These are phyloP conservation scores for Eidolon helvum DNA, from an alignment of 2,113 vertebrate species.

Conservation along the genomic window DNA sequence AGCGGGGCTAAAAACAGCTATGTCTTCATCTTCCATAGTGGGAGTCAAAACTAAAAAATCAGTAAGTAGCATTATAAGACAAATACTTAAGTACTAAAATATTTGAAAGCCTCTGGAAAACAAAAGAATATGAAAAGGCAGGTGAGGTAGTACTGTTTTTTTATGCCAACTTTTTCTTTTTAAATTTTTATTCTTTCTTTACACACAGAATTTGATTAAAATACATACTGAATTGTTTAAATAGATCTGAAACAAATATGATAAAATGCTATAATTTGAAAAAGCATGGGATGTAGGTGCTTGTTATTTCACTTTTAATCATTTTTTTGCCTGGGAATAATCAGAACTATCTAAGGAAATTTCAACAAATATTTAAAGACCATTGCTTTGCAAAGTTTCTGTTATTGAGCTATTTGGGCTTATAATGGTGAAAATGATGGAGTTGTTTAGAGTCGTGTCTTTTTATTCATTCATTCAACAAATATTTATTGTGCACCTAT, in stretches of 20 bases:
- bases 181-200: not conserved
- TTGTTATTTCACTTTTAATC: not conserved
- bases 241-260: not conserved
- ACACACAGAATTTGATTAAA: not conserved
- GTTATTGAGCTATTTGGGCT: not conserved
- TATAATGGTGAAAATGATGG: not conserved
- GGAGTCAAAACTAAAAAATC: not conserved
- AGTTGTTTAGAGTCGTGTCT: not conserved
- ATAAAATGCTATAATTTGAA: not conserved
- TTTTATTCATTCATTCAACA: not conserved
- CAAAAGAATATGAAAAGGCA: not conserved
- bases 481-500: not conserved
- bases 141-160: not conserved
- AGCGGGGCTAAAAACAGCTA: not conserved
- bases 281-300: not conserved
- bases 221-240: not conserved
- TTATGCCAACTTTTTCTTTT: not conserved
- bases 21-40: not conserved
- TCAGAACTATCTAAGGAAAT: not conserved
- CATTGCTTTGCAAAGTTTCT: not conserved
- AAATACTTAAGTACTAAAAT: not conserved
- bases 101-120: not conserved
- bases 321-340: not conserved
- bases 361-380: constrained; percentile 5
- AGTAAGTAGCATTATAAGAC: not conserved